Base-by-base conservation (phyloP, 2,113 vertebrate species). In the Microcebus lehilahytsara region DNA sequence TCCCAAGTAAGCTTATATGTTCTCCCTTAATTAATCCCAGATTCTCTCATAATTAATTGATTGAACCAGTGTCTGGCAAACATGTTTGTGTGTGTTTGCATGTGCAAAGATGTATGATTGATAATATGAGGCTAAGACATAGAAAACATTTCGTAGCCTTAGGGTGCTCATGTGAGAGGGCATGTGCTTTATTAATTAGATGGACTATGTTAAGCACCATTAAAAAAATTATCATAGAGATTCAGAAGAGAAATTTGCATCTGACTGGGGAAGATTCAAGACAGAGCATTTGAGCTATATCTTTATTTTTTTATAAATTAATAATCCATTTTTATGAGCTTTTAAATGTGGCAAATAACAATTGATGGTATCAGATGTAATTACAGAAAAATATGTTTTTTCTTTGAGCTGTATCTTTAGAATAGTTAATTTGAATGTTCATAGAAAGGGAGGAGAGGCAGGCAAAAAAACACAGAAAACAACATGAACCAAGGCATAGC, bases 321-420 rank as follows among this genome's bases (percentile, higher is more conserved):
- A 10, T 66, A 78, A 69, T 58, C 23, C 4, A 53, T 62, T 95
- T 42, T 64, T 89, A 40, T 81, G 62, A 88, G 12, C 4, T 77
- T 91, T 89, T 90, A 60, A 90, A 37, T 80, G 22, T 86, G 17
- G 2, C 40, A 85, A 88, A 64, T 42, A 71, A 23, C 16, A 85
- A 23, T 30, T 74, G 30, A 77, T 71, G 23, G 17, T 72, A 11
- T 79, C 66, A 91, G 30, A 67, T 91, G 13, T 67, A 56, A 87
- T 89, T 96, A 74, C n/a, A 84, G 69, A 96, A 95, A 91, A 85
- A 46, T 71, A 4, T 81, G 1, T 58, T 87, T 93, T 96, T 88
- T 49, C 72, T 91, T 90, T 75, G 40, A 89, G 17, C 37, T 90
- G 6, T 51, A 78, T 78, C 12, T 75, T 91, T 13, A 75, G 30